Percentiles rank a stretch among this genome's conserved stretches.
These are phyloP conservation scores for Philonicus albiceps DNA, from an alignment of 2,888 invertebrate genomes.

Conservation along the genomic window DNA sequence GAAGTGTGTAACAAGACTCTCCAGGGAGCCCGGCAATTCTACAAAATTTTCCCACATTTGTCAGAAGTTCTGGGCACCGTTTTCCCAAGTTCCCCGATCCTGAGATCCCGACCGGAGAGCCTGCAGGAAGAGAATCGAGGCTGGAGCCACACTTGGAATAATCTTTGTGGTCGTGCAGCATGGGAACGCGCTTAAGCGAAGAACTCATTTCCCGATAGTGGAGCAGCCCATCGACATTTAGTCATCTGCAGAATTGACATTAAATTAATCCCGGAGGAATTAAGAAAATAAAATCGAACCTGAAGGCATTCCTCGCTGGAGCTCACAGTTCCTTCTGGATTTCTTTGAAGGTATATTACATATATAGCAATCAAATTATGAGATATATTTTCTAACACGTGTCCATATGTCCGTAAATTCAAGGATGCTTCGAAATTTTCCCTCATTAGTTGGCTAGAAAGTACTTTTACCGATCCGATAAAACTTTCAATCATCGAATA, in stretches of 20 bases:
- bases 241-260: slow-evolving; percentile 21
- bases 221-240: not conserved
- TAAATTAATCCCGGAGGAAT: slow-evolving; percentile 18
- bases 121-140: not conserved
- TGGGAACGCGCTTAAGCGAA: not conserved
- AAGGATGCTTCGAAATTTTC: not conserved
- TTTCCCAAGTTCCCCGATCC: not conserved
- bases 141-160: not conserved
- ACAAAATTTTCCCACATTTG: slow-evolving; percentile 20
- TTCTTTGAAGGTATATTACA: not conserved
- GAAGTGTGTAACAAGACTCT: slow-evolving; percentile 14
- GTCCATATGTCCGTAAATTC: not conserved
- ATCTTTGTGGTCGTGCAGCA: not conserved
- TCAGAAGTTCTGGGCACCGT: not conserved
- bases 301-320: not conserved
- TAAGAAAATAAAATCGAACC: not conserved
- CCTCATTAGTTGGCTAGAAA: no score
- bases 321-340: not conserved
- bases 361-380: not conserved
- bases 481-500: no score
- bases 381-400: not conserved
- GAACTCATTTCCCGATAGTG: not conserved
- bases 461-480: no score
- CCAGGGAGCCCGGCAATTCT: slow-evolving; percentile 5
- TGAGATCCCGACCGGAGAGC: not conserved